phyloP scores from a whole-genome alignment of 2,113 vertebrate genomes.

The Aix galericulata region DNA sequence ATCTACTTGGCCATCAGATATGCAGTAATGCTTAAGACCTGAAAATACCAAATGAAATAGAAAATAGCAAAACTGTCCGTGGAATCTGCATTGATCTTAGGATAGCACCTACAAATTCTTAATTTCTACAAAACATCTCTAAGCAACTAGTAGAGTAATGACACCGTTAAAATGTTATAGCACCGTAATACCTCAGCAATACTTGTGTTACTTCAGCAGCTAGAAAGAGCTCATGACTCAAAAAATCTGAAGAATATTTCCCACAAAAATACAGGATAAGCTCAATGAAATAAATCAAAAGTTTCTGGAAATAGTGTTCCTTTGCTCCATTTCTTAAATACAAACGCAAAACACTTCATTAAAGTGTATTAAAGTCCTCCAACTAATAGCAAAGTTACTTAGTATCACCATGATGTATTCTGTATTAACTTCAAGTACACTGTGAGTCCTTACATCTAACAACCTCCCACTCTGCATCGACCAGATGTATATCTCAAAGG shows the following conservation, averaged over 20 bases:
- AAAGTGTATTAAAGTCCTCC: background rate
- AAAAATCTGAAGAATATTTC: background rate
- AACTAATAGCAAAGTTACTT: background rate
- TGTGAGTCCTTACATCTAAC: slow-evolving; percentile 82
- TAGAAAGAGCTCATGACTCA: background rate
- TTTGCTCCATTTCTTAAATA: background rate
- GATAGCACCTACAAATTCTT: background rate
- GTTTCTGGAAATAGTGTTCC: fast-evolving
- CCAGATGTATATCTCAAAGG: slow-evolving; percentile 97
- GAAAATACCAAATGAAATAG: background rate
- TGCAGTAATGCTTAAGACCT: background rate
- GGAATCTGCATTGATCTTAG: background rate
- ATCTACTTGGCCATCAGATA: background rate
- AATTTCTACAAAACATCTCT: background rate
- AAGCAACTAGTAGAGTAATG: background rate
- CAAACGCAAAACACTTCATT: background rate
- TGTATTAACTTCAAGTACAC: background rate
- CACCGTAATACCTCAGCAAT: background rate
- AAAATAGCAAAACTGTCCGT: background rate
- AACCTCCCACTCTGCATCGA: slow-evolving; percentile 96
- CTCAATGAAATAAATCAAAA: background rate
- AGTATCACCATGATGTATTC: fast-evolving
- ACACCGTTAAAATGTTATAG: fast-evolving
- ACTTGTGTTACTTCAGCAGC: background rate
- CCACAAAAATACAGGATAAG: background rate